phyloP scores from a whole-genome alignment of 1,140 invertebrate species.

The Zaprionus camerounensis region DNA sequence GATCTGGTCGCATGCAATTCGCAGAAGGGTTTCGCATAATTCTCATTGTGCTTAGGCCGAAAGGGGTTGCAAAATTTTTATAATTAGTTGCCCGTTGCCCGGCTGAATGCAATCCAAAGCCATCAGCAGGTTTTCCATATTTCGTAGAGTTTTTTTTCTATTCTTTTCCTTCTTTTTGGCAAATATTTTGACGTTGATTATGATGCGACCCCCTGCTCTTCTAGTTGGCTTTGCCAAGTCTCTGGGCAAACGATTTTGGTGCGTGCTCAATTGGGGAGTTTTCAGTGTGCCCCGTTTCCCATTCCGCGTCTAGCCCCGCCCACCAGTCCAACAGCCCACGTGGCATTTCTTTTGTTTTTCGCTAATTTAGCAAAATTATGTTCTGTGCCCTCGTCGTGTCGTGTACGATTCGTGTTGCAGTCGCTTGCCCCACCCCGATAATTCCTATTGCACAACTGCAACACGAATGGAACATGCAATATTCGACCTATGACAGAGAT shows the following conservation, averaged over 20 bases:
- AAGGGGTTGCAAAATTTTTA: slow-evolving; percentile 78
- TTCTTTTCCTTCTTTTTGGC: slow-evolving; percentile 53
- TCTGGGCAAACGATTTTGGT: slow-evolving; percentile 76
- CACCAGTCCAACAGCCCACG: slow-evolving; percentile 31
- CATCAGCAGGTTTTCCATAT: slow-evolving; percentile 40
- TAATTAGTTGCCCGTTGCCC: slow-evolving; percentile 81
- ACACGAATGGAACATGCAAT: slow-evolving; percentile 68
- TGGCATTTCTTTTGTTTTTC: slow-evolving; percentile 78
- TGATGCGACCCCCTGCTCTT: slow-evolving; percentile 36
- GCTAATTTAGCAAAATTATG: slow-evolving; percentile 84
- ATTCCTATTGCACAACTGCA: slow-evolving; percentile 65
- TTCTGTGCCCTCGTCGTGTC: slow-evolving; percentile 69
- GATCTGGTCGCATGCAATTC: slow-evolving; percentile 61
- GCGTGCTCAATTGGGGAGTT: slow-evolving; percentile 83
- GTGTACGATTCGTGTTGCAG: slow-evolving; percentile 68
- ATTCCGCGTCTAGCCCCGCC: slow-evolving; percentile 4
- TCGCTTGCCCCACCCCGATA: slow-evolving; percentile 19
- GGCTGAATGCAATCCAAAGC: slow-evolving; percentile 61
- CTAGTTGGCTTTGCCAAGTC: slow-evolving; percentile 19
- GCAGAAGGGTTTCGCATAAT: slow-evolving; percentile 67
- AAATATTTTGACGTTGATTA: slow-evolving; percentile 82
- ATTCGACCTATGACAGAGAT: slow-evolving; percentile 39
- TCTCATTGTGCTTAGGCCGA: slow-evolving; percentile 30
- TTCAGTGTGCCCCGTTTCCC: slow-evolving; percentile 38
- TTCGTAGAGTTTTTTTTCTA: slow-evolving; percentile 41